Percentiles rank a stretch among this genome's conserved stretches.
Conservation (phyloP, 1,140 invertebrate species). For the Palaemon carinicauda region DNA sequence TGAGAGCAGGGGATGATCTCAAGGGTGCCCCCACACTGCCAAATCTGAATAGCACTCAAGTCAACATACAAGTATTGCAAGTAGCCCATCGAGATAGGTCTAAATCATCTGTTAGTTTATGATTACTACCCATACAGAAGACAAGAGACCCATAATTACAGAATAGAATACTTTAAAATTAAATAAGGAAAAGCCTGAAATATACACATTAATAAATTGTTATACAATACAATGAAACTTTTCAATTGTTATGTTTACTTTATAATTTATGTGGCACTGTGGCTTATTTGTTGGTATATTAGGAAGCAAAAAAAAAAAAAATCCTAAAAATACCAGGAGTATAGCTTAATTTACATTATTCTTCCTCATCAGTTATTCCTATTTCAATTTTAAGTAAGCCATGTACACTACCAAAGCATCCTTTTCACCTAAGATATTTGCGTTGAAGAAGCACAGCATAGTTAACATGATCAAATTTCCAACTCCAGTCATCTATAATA, state of each 20-base stretch:
- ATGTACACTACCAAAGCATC: too few relatives aligned
- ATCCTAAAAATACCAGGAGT: background rate
- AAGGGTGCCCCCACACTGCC: conserved; percentile 68
- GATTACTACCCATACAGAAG: too few relatives aligned
- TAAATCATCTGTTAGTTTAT: background rate
- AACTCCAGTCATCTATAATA: background rate
- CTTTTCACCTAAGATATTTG: too few relatives aligned
- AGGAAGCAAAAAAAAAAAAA: background rate
- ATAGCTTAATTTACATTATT: background rate
- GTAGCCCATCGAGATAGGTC: background rate
- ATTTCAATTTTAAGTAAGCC: too few relatives aligned
- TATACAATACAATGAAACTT: too few relatives aligned
- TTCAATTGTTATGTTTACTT: too few relatives aligned
- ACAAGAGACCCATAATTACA: too few relatives aligned
- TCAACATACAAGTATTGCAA: background rate
- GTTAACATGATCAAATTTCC: background rate
- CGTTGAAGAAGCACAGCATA: background rate
- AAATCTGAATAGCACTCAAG: conserved; percentile 62
- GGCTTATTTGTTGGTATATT: background rate
- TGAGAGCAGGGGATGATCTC: conserved; percentile 69
- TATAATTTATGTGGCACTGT: background rate
- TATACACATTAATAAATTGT: too few relatives aligned
- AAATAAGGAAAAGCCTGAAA: too few relatives aligned
- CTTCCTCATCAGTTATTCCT: background rate
- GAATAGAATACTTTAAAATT: too few relatives aligned